These are phyloP conservation scores for Erebia epiphron DNA, from an alignment of 2,888 invertebrate genomes.

Conservation along the genomic window DNA sequence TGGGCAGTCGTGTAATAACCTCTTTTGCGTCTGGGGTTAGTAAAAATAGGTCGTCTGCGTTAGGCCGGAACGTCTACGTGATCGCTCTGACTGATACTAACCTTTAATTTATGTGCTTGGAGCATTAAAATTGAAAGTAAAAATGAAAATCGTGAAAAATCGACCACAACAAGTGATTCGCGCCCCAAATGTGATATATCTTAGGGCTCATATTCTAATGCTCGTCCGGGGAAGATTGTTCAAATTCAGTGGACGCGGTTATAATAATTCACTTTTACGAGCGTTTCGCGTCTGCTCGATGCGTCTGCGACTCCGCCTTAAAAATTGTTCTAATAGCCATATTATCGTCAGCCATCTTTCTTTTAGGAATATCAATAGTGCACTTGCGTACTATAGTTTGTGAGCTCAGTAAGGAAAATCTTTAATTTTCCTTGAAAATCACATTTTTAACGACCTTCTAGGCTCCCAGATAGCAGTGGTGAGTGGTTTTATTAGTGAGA, in stretches of 20 bases:
- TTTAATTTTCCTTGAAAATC: constrained; percentile 16
- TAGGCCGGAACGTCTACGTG: constrained; percentile 19
- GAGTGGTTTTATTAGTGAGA: too few relatives aligned
- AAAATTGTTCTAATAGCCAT: constrained; percentile 69
- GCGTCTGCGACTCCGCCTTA: constrained; percentile 71
- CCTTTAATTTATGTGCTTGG: constrained; percentile 36
- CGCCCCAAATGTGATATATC: constrained; percentile 46
- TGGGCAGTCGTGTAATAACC: too few relatives aligned
- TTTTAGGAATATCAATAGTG: constrained; percentile 52
- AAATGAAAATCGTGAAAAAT: constrained; percentile 37
- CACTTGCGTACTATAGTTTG: constrained; percentile 45
- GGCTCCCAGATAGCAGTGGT: too few relatives aligned
- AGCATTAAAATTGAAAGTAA: constrained; percentile 39
- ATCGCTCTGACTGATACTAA: constrained; percentile 34
- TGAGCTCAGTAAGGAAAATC: constrained; percentile 30
- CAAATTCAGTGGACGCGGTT: constrained; percentile 75
- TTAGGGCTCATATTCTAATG: constrained; percentile 59
- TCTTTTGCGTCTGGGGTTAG: too few relatives aligned
- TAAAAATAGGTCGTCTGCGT: neutral
- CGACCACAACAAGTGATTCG: constrained; percentile 22
- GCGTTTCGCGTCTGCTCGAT: constrained; percentile 65
- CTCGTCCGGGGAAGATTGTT: constrained; percentile 63
- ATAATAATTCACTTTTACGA: constrained; percentile 81
- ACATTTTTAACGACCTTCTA: neutral
- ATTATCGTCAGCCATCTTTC: constrained; percentile 67